Evolutionary conservation across 2,113 vertebrate species (phyloP), one percentile per base, ranked within the genome.

Genomic region (Deroptyus accipitrinus): DNA sequence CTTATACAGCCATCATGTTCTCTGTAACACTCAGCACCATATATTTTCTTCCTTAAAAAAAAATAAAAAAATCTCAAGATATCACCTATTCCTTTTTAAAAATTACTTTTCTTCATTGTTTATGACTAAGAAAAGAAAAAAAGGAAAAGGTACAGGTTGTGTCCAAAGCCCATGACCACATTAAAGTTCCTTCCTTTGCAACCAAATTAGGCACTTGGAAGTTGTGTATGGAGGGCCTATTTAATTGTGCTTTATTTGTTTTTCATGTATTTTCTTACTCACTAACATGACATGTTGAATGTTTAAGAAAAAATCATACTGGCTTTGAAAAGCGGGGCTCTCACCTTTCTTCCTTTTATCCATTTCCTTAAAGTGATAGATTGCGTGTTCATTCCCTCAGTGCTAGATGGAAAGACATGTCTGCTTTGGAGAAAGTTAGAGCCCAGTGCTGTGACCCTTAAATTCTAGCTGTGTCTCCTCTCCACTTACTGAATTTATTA

Each of bases 391-490:
- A 80, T 72, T 91, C 64, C 49, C 30, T 86, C 64, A 75, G 62
- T 82, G 57, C 17, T 28, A 42, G 33, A 42, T 89, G 83, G 69
- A 70, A 84, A 22, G 51, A 51, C 11, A 2, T 13, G 19, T 44
- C 75, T 77, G n/a, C 46, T 88, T 92, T 81, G 73, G 91, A 78
- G 80, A 88, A 80, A 55, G 72, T 91, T 83, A 86, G 68, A 92
- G 79, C 28, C 54, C 51, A 52, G 33, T 55, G 27, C 68, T 86
- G 13, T 83, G 90, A 92, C 72, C 76, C 72, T 92, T 51, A 63
- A 63, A 46, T 10, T 80, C 76, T 78, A 67, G 37, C 42, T 64
- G 27, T 81, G 68, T 88, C 68, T 91, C 42, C 66, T 90, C 66
- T 90, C 46, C 37, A 52, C 80, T 81, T 77, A 48, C 42, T 75